phyloP scores from a whole-genome alignment of 2,888 invertebrate genomes.

The Dione juno region DNA sequence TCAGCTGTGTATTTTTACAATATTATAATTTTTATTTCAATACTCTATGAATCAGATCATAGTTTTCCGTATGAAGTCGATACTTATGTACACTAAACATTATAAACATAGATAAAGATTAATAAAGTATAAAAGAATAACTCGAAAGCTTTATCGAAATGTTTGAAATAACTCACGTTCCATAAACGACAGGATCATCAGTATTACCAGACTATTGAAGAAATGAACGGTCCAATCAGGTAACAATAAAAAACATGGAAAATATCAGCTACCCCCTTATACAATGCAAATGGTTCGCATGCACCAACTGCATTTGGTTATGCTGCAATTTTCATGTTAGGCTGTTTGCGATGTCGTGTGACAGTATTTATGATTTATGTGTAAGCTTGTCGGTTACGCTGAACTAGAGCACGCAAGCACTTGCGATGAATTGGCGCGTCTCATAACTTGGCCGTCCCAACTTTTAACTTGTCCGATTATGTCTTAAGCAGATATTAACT shows the following conservation, averaged over 20 bases:
- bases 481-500: no score
- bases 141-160: background rate
- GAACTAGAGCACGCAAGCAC: slow-evolving; percentile 67
- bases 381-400: slow-evolving; percentile 53
- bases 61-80: background rate
- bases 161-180: background rate
- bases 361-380: slow-evolving; percentile 71
- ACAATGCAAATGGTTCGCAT: slow-evolving; percentile 62
- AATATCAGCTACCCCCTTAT: slow-evolving; percentile 58
- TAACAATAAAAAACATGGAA: slow-evolving; percentile 50
- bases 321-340: slow-evolving; percentile 78
- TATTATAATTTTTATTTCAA: no score
- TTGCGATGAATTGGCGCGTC: slow-evolving; percentile 67
- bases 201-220: slow-evolving; percentile 36
- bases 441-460: slow-evolving; percentile 32
- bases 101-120: no score
- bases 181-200: slow-evolving; percentile 29
- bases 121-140: no score
- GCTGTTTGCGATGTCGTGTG: slow-evolving; percentile 68
- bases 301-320: slow-evolving; percentile 75
- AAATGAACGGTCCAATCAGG: slow-evolving; percentile 48
- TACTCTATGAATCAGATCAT: no score
- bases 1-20: no score
- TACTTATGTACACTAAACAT: no score
- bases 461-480: background rate